These are phyloP conservation scores for Polyergus mexicanus DNA, from an alignment of 1,140 invertebrate species.

Conservation along the genomic window DNA sequence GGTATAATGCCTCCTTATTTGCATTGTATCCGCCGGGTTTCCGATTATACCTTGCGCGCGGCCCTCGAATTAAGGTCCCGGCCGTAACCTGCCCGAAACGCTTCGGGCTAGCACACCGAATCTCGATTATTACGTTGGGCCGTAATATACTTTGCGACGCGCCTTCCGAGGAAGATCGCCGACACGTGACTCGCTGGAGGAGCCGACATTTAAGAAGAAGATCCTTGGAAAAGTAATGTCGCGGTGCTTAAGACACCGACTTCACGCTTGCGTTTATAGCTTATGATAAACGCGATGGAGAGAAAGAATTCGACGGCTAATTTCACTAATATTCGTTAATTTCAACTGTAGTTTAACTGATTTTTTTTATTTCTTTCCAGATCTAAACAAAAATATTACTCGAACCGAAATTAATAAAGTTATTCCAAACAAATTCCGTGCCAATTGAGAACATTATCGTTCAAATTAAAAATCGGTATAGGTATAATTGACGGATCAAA, in stretches of 20 bases:
- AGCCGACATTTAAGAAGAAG: conserved; percentile 9
- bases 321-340: conserved; percentile 15
- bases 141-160: conserved; percentile 21
- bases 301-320: neutral
- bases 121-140: conserved; percentile 76
- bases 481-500: neutral
- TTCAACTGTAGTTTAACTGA: conserved; percentile 5
- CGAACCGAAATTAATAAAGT: neutral
- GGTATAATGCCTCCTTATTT: conserved; percentile 77
- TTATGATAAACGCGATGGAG: neutral
- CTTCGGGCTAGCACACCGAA: conserved; percentile 77
- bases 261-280: conserved; percentile 33
- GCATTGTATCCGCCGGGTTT: conserved; percentile 77
- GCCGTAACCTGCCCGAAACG: conserved; percentile 77
- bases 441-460: neutral
- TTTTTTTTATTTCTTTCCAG: neutral
- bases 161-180: conserved; percentile 49
- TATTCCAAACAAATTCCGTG: neutral
- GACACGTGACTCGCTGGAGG: conserved; percentile 69
- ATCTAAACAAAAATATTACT: neutral
- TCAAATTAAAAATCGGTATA: neutral
- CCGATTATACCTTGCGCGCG: conserved; percentile 80
- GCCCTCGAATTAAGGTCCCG: conserved; percentile 79
- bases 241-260: conserved; percentile 15
- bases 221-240: neutral